Base-by-base conservation (phyloP, 2,888 invertebrate species). In the Acleris laterana region DNA sequence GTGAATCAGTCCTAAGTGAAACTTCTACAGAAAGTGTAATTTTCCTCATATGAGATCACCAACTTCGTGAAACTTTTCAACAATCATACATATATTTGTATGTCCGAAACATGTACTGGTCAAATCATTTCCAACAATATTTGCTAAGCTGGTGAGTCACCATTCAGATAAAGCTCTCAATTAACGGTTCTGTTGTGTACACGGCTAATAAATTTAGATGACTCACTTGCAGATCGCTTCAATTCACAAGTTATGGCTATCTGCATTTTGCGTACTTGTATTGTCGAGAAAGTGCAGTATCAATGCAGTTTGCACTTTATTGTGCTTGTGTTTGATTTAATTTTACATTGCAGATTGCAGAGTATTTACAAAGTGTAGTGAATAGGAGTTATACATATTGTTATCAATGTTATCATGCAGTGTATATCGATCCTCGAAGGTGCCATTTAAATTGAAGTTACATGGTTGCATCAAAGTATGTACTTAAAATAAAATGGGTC, bases 41-140 rank as follows among this genome's bases (percentile, higher is more conserved):
- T 68, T 69, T 71, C 69, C 69, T 61, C 5, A 9, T 32, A 71
- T 70, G 71, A 69, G 44, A 61, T 72, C 70, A 71, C 66, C 70
- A 68, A 66, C 28, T 2, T 70, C 61, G 53, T 22, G 13, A 60
- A 68, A 25, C 63, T 60, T 60, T 58, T 48, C 56, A 60, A 68
- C 19, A 62, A 53, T 53, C 38, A 62, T 53, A 62, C 58, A 69
- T 61, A 61, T 56, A 57, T 63, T 46, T 28, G 20, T 65, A 19
- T 48, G 20, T 58, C 20, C 50, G 17, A 56, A 65, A 52, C 25
- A 28, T 42, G 32, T 42, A 65, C 61, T 65, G 60, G 50, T 61
- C 61, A 56, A 44, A 28, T 28, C 42, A 20, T 17, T 65, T 22
- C 51, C 7, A 42, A 16, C 38, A 19, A 25, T 52, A 50, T 65